Evolutionary conservation across 2,113 vertebrate genomes (phyloP), one percentile per base, ranked within the genome.

Genomic region (Grallaria varia): DNA sequence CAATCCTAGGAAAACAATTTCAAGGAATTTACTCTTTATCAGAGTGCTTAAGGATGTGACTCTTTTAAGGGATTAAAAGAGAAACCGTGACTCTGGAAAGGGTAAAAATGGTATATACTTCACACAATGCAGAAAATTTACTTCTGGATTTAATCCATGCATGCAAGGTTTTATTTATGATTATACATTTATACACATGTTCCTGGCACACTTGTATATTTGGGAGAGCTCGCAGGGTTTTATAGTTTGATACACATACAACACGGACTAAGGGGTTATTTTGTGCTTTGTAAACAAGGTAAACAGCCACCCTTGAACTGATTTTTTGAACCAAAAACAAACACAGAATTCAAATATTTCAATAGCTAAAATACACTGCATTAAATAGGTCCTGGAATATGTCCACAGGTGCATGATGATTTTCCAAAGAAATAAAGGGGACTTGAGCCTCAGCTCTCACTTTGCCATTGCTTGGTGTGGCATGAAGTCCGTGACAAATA

Each of bases 301-400:
- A 91, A 93, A 95, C 28, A 94, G 52, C 25, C 74, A 78, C 18
- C 6, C 67, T 88, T 62, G 64, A 94, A 89, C 30, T 88, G 17
- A 35, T 93, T 96, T 21, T 42, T 19, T 83, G n/a, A 96, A 90
- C 44, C 59, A 63, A 64, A 87, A 93, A 18, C 20, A 90, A 90
- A 55, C 1, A 35, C 74, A 81, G 60, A 82, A 50, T 68, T 59
- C 27, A 44, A 64, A 72, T 94, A 95, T 92, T 94, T 82, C 30
- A 85, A 77, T 59, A 84, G 60, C 81, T 85, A 73, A 89, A 92
- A 75, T 50, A 45, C 5, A 30, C 42, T 47, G 39, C 22, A 39
- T 45, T 76, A 13, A 28, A 72, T 22, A 84, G 11, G 9, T 8
- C 13, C 37, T 78, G 17, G 50, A 73, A 39, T 44, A 42, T 3